phyloP scores from a whole-genome alignment of 2,113 vertebrate genomes.

The Podocnemis expansa region DNA sequence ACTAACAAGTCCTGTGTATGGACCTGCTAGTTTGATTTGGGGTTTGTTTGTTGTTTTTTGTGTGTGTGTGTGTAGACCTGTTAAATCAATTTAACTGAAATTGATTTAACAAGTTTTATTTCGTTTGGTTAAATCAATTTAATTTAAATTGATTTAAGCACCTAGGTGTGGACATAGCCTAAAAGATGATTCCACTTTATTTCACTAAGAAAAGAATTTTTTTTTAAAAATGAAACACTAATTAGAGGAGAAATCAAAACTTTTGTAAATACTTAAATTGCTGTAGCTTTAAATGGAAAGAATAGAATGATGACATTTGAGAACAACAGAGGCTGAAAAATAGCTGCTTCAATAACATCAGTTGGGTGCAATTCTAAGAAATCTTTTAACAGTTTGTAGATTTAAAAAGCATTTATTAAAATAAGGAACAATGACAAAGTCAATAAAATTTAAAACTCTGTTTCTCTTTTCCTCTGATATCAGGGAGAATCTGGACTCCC shows the following conservation, averaged over 20 bases:
- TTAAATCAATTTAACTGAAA: too few species aligned
- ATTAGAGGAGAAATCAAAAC: background rate
- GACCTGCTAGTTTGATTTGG: too few species aligned
- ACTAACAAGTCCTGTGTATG: too few species aligned
- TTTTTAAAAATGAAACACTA: background rate
- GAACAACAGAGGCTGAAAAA: background rate
- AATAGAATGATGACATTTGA: background rate
- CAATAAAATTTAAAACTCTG: background rate
- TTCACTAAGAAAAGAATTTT: background rate
- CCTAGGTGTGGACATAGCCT: too few species aligned
- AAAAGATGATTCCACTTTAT: background rate
- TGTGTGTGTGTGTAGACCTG: too few species aligned
- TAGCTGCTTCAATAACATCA: too few species aligned
- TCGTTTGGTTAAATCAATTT: too few species aligned
- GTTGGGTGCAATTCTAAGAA: background rate
- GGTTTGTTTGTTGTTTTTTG: too few species aligned
- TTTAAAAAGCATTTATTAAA: background rate
- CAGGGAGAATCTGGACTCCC: conserved; percentile 85
- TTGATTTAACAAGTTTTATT: too few species aligned
- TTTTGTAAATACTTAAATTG: background rate
- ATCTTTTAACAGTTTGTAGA: background rate
- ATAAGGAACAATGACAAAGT: background rate
- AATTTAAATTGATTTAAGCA: too few species aligned
- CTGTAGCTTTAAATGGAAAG: background rate
- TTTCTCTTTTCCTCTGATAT: conserved; percentile 24